phyloP scores from a whole-genome alignment of 2,888 invertebrate species.

The Dione juno region DNA sequence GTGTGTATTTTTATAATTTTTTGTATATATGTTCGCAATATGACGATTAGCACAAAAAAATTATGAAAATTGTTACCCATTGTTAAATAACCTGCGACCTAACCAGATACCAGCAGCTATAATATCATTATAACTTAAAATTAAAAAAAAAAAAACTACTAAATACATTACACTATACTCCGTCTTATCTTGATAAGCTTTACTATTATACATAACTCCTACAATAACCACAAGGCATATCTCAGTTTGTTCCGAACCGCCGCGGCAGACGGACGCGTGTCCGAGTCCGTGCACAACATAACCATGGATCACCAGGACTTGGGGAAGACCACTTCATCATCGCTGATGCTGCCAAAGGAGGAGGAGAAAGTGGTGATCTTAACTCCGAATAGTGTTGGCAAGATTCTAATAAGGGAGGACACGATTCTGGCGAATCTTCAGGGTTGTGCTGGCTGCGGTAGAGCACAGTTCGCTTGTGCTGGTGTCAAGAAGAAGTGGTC shows the following conservation, averaged over 20 bases:
- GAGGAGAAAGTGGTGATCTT: slow-evolving; percentile 59
- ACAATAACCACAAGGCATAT: not conserved
- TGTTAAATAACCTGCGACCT: too few relatives aligned
- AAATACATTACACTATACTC: not conserved
- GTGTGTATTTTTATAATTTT: too few relatives aligned
- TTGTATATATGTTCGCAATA: too few relatives aligned
- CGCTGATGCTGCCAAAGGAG: slow-evolving; percentile 51
- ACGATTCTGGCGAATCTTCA: slow-evolving; percentile 67
- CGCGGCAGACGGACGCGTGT: slow-evolving; percentile 3
- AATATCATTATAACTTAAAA: not conserved
- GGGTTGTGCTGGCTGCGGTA: slow-evolving; percentile 71
- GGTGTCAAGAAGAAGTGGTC: slow-evolving; percentile 73
- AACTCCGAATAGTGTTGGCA: slow-evolving; percentile 57
- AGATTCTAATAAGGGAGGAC: slow-evolving; percentile 71
- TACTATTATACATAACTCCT: slow-evolving; percentile 10
- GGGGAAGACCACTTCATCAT: slow-evolving; percentile 48
- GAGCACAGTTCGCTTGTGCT: slow-evolving; percentile 67
- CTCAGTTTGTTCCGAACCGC: slow-evolving; percentile 8
- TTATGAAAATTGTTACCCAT: too few relatives aligned
- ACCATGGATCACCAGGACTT: slow-evolving; percentile 48
- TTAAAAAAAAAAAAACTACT: not conserved
- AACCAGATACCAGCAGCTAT: too few relatives aligned
- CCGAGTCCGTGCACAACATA: not conserved
- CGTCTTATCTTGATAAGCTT: not conserved
- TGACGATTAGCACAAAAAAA: too few relatives aligned